Evolutionary conservation across 2,113 vertebrate genomes (phyloP), one percentile per base, ranked within the genome.

Genomic region (Astur gentilis): DNA sequence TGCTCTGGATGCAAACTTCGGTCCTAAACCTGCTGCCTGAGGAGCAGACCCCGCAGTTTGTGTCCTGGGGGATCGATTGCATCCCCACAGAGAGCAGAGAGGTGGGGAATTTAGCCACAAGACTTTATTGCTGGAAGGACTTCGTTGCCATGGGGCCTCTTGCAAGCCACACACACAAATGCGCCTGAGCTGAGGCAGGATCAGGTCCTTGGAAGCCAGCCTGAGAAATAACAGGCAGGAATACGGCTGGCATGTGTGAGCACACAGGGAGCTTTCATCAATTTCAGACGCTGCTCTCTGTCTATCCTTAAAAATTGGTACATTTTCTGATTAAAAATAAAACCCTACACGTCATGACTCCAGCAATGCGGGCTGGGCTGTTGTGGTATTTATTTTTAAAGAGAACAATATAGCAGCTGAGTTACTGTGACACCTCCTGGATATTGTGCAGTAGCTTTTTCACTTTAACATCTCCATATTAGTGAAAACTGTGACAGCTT

Each of bases 381-480:
- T 94, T 95, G 87, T 87, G 93, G 61, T 96, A 45, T 96, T 97
- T 97, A 93, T 95, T 94, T 97, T 95, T 94, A 70, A 96, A 88
- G 94, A 88, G 85, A 95, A 96, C 93, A 94, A 86, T 95, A 65
- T 40, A 95, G 82, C 92, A 91, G 87, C 82, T 90, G 93, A 77
- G 93, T 95, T 96, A 93, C 88, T 92, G 96, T 94, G 93, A 90
- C 93, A 94, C 87, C 96, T 93, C 78, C 87, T 91, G 96, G 79
- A 40, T 61, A 20, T 80, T 90, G 87, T 93, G 90, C 93, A 52
- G 96, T 72, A 73, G 92, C 71, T 90, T 96, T 69, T 95, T 83
- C 78, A 55, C 82, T 88, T 91, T 15, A 18, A 71, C 84, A 38
- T 96, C 92, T 96, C 95, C 85, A 36, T 86, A 70, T 72, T 95